These are phyloP conservation scores for Copsychus sechellarum DNA, from an alignment of 2,113 vertebrate genomes.

Conservation along the genomic window DNA sequence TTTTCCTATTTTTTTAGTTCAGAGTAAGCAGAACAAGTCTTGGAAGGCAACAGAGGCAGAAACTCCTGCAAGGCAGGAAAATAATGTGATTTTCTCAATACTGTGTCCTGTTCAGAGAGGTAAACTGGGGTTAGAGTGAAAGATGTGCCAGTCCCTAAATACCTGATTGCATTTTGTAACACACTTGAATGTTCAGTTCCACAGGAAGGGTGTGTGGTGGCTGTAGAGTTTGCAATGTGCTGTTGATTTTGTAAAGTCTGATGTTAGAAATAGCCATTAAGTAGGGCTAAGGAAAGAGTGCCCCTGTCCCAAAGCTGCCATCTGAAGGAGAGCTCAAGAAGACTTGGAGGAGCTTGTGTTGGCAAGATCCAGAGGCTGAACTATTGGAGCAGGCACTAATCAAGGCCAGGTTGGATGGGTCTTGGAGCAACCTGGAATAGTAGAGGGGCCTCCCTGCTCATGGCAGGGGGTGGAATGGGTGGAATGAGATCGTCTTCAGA, in stretches of 20 bases:
- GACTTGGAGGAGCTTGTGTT: not conserved
- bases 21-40: not conserved
- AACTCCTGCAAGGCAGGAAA: not conserved
- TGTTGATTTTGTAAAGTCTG: not conserved
- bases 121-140: not conserved
- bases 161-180: rapidly evolving
- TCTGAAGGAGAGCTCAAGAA: rapidly evolving
- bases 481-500: not conserved
- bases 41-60: not conserved
- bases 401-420: not conserved
- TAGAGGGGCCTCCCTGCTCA: not conserved
- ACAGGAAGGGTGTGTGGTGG: not conserved
- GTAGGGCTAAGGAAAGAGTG: not conserved
- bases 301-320: not conserved
- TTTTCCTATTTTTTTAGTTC: not conserved
- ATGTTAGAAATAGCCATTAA: not conserved
- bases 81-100: not conserved
- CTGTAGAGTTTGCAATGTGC: not conserved
- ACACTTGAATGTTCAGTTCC: rapidly evolving
- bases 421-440: not conserved
- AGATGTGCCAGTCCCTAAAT: not conserved
- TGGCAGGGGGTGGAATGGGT: not conserved
- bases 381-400: not conserved
- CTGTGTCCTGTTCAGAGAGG: not conserved
- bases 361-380: not conserved